Percentiles rank a stretch among this genome's conserved stretches.
Evolutionary conservation across 1,140 invertebrate genomes (phyloP).

Genomic region (Tetranychus urticae): DNA sequence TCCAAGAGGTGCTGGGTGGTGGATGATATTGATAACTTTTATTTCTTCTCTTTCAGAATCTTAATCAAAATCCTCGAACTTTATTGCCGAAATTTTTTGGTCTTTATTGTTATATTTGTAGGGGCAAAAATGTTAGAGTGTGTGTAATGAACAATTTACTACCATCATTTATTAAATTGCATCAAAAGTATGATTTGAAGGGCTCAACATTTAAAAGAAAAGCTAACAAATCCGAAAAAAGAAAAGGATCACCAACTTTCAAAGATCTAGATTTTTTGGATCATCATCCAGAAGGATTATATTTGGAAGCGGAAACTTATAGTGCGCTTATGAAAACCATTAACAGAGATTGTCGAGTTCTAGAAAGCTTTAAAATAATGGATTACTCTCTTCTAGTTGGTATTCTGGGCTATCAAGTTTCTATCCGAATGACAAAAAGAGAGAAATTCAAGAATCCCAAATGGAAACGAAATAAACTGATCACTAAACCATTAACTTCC

Average conservation of each 20-base stretch:
- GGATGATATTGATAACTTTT: constrained; percentile 86
- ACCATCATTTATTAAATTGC: constrained; percentile 78
- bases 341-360: constrained; percentile 27
- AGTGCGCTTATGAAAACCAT: constrained; percentile 29
- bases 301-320: constrained; percentile 28
- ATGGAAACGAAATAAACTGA: too few relatives aligned
- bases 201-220: constrained; percentile 87
- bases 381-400: constrained; percentile 28
- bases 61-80: constrained; percentile 92
- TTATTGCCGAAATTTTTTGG: constrained; percentile 98
- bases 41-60: constrained; percentile 31
- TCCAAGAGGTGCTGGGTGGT: constrained; percentile 81
- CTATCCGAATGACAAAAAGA: too few relatives aligned
- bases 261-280: constrained; percentile 20
- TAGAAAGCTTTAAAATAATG: constrained; percentile 35
- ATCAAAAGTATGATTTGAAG: constrained; percentile 97
- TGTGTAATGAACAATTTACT: constrained; percentile 98
- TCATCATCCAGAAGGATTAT: constrained; percentile 25
- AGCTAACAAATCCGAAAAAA: constrained; percentile 27
- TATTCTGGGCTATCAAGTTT: too few relatives aligned
- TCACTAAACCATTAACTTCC: too few relatives aligned
- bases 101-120: constrained; percentile 67
- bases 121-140: constrained; percentile 90
- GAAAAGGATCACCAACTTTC: constrained; percentile 20
- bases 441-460: too few relatives aligned